phyloP scores from a whole-genome alignment of 2,888 invertebrate species.

The Archaeoteleia sp. region DNA sequence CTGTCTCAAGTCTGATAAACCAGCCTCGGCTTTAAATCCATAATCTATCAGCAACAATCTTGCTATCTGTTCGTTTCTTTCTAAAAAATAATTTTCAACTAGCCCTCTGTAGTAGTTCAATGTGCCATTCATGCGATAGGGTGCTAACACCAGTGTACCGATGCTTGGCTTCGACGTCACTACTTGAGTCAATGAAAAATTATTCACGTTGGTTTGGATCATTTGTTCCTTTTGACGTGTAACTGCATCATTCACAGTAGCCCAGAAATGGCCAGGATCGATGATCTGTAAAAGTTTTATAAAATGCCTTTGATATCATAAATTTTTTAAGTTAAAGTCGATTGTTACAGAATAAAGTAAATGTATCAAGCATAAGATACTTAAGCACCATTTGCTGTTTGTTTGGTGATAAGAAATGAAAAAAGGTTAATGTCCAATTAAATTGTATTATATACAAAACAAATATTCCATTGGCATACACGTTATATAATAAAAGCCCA shows the following conservation, averaged over 20 bases:
- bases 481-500: no score
- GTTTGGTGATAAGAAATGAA: no score
- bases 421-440: no score
- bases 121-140: constrained; percentile 57
- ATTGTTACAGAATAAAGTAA: no score
- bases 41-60: constrained; percentile 88
- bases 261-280: constrained; percentile 83
- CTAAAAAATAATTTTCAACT: constrained; percentile 53
- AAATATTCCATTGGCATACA: no score
- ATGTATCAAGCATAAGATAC: no score
- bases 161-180: constrained; percentile 61
- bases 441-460: no score
- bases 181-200: constrained; percentile 63
- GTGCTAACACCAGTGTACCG: constrained; percentile 79
- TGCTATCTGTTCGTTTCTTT: constrained; percentile 56
- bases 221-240: constrained; percentile 71
- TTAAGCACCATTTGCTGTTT: no score
- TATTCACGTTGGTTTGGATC: no score
- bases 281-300: constrained; percentile 76
- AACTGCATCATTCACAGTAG: constrained; percentile 77
- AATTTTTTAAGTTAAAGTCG: no score
- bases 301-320: no score
- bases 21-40: constrained; percentile 79
- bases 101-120: constrained; percentile 64
- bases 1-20: constrained; percentile 74